A percentile compares a stretch with the other conserved stretches of the same genome.
phyloP scores from a whole-genome alignment of 2,113 vertebrate species.

The Ammodramus savannarum region DNA sequence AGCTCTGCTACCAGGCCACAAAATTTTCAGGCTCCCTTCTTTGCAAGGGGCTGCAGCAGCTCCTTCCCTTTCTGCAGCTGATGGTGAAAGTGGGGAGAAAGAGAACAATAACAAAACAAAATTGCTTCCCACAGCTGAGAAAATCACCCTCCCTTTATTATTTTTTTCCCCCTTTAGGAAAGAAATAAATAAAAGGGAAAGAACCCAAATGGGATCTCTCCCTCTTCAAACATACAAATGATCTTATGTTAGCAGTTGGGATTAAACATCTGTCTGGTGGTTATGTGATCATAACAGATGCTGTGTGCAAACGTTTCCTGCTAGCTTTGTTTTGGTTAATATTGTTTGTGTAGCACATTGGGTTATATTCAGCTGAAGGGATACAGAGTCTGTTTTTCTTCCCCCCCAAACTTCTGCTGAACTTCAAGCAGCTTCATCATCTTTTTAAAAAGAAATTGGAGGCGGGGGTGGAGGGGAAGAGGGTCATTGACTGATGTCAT shows the following conservation, averaged over 20 bases:
- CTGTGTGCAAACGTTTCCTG: slow-evolving; percentile 80
- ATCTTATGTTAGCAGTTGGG: slow-evolving; percentile 94
- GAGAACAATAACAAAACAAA: slow-evolving; percentile 57
- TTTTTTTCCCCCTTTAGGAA: slow-evolving; percentile 65
- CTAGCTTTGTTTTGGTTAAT: slow-evolving; percentile 85
- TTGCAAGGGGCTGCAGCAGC: slow-evolving; percentile 7
- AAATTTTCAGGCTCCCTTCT: slow-evolving; percentile 46
- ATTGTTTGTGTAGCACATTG: slow-evolving; percentile 86
- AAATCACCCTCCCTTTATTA: slow-evolving; percentile 68
- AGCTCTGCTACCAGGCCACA: slow-evolving; percentile 68
- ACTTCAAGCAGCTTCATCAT: slow-evolving; percentile 66
- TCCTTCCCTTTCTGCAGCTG: slow-evolving; percentile 55
- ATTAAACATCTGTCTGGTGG: slow-evolving; percentile 94
- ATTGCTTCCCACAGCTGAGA: slow-evolving; percentile 65
- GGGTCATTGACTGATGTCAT: slow-evolving; percentile 47
- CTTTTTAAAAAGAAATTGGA: slow-evolving; percentile 52
- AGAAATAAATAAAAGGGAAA: slow-evolving; percentile 79
- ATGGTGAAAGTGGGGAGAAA: slow-evolving; percentile 65
- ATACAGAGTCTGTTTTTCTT: slow-evolving; percentile 68
- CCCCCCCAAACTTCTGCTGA: slow-evolving; percentile 62
- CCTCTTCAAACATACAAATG: slow-evolving; percentile 91
- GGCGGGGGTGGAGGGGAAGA: slow-evolving; percentile 10
- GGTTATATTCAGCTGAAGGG: slow-evolving; percentile 80
- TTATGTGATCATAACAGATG: slow-evolving; percentile 92
- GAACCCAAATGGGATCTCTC: slow-evolving; percentile 83